Evolutionary conservation across 1,140 invertebrate species (phyloP), one percentile per base, ranked within the genome.

Genomic region (Aethina tumida): DNA sequence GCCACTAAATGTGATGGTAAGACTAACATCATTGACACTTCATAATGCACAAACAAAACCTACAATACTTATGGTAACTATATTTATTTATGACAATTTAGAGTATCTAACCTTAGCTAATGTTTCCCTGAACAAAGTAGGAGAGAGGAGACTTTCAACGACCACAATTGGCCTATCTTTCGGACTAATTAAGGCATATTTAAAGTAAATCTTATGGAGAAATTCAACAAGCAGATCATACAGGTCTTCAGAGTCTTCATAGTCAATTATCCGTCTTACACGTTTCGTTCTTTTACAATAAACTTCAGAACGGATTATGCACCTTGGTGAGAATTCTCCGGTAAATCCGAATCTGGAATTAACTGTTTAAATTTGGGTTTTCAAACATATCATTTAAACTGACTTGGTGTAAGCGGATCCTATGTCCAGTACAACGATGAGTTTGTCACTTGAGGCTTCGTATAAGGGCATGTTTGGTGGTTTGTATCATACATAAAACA

Each of bases 321-420:
- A 85, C 41, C 91, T 67, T 20, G 93, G 93, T 18, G 77, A 75
- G 32, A 75, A 70, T 66, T 97, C 92, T 15, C 85, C 85, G 29
- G 83, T 84, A 66, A 94, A 91, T 27, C 93, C 93, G 68, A 88
- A 86, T 62, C 91, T 96, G 39, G 24, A 63, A 60, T 36, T 4
- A 31, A 43, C 22, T 31, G 45, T 43, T 27, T 41, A 8, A 22
- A 15, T 20, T 16, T 7, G 15, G 13, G 9, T 1, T 35, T 35
- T 39, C 30, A 9, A 49, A 38, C 15, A 52, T 47, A 29, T 43
- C 20, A n/a, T 14, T n/a, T 10, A 14, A 10, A 64, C 66, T 71
- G 70, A 95, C 89, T 96, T 97, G 2, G 93, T 96, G 55, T 92
- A 97, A 18, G 86, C 86, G 24, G 73, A 70, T 22, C 94, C 93